These are phyloP conservation scores for Hafferia zeledoni DNA, from an alignment of 2,797 vertebrate species.

Conservation along the genomic window DNA sequence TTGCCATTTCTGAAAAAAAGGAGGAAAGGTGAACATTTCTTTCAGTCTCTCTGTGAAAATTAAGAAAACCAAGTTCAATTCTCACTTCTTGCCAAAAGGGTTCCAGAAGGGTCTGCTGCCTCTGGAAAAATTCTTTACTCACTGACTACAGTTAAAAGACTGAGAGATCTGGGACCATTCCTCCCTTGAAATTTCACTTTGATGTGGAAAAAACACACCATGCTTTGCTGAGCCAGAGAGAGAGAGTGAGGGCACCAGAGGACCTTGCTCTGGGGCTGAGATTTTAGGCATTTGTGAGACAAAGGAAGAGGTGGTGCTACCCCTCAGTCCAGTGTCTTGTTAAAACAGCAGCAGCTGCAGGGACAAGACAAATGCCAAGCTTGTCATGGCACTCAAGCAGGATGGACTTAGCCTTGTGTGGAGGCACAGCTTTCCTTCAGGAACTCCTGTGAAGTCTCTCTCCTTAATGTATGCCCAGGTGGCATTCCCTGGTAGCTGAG, in stretches of 20 bases:
- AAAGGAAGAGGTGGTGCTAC: background rate
- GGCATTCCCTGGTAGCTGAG: background rate
- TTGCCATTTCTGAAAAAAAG: background rate
- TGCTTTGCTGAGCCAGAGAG: background rate
- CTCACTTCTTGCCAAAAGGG: background rate
- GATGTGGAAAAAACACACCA: background rate
- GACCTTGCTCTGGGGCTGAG: background rate
- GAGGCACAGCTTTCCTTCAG: background rate
- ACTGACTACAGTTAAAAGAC: accelerated
- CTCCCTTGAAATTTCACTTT: background rate
- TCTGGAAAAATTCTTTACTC: background rate
- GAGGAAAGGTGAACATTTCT: background rate
- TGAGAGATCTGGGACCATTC: background rate
- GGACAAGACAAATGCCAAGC: background rate
- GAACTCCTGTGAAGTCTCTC: background rate
- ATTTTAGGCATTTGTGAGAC: background rate
- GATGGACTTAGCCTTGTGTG: background rate
- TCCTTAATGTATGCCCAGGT: background rate
- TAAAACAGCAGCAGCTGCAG: background rate
- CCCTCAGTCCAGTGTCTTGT: background rate
- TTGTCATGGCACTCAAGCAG: background rate
- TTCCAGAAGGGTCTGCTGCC: background rate
- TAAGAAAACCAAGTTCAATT: background rate
- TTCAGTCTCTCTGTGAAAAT: background rate
- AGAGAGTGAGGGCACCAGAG: background rate